Evolutionary conservation across 2,797 vertebrate genomes (phyloP), one percentile per base, ranked within the genome.

Genomic region (Sebastes diaconus): DNA sequence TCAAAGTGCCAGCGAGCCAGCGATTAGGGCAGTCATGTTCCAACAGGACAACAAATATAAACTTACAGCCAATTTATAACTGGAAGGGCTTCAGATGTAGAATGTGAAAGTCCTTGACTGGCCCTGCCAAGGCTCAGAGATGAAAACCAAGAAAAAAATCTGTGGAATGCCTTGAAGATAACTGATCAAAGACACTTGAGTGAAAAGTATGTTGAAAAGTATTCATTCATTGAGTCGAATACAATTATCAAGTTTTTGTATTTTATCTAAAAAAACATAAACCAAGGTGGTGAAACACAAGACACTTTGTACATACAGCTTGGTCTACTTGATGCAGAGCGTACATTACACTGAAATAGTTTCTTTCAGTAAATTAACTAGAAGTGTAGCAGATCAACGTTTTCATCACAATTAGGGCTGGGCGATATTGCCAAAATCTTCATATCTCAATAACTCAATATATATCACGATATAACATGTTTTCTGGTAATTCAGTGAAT

Each of bases 111-210:
- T 66, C 81, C 74, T 85, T 88, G 74, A 83, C 54, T 46, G 55
- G 61, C 18, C 8, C 61, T 80, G 80, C 84, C 73, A 85, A 84
- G 76, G 25, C 61, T 81, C 60, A 42, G 77, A 84, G 79, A 78
- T 65, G 22, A 73, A 73, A 84, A 76, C 42, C 25, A 64, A 73
- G 57, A 66, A 27, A 50, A 2, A 24, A 69, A 81, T 72, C 42
- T 84, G 66, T 27, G 87, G 78, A 91, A 90, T 87, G 83, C 71
- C 79, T 90, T 90, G 58, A 87, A 85, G 85, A 86, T 80, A 83
- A 75, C 27, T 4, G 3, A 83, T 76, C 55, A 39, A 66, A 86
- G 61, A 32, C 64, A 61, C 60, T 64, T 39, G n/a, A 73, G 73
- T 6, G 6, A 63, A 77, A 46, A 59, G 46, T 50, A 50, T 22